phyloP scores from a whole-genome alignment of 2,888 invertebrate species.

The Tanaodytes sp. region DNA sequence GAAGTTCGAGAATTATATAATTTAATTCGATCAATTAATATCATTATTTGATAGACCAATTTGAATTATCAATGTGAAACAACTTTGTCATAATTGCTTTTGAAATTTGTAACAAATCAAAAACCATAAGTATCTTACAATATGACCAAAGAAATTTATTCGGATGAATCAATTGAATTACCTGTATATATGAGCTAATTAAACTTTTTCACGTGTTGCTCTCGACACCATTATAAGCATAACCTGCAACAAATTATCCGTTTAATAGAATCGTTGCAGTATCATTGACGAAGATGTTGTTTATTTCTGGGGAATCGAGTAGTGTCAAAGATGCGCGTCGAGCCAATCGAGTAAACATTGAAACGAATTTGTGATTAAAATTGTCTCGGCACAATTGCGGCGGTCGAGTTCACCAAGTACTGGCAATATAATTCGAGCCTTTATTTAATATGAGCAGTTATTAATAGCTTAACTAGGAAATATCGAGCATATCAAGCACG shows the following conservation, averaged over 20 bases:
- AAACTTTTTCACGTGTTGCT: too few species aligned
- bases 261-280: not conserved
- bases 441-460: constrained; percentile 44
- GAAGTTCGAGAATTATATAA: too few species aligned
- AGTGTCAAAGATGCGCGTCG: not conserved
- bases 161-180: not conserved
- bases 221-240: constrained; percentile 18
- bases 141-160: too few species aligned
- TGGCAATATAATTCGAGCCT: constrained; percentile 25
- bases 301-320: not conserved
- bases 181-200: constrained; percentile 6
- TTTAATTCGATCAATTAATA: too few species aligned
- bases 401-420: constrained; percentile 2
- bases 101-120: too few species aligned
- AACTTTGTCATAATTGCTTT: too few species aligned
- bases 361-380: not conserved
- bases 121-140: too few species aligned
- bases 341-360: constrained; percentile 15
- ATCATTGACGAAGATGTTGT: too few species aligned
- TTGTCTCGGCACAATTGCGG: not conserved
- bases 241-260: constrained; percentile 16
- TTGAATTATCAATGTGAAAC: too few species aligned
- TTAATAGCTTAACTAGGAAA: constrained; percentile 45
- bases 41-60: too few species aligned
- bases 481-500: constrained; percentile 28